A percentile compares a stretch with the other conserved stretches of the same genome.
These are phyloP conservation scores for Phyllopteryx taeniolatus DNA, from an alignment of 2,113 vertebrate species.

Conservation along the genomic window DNA sequence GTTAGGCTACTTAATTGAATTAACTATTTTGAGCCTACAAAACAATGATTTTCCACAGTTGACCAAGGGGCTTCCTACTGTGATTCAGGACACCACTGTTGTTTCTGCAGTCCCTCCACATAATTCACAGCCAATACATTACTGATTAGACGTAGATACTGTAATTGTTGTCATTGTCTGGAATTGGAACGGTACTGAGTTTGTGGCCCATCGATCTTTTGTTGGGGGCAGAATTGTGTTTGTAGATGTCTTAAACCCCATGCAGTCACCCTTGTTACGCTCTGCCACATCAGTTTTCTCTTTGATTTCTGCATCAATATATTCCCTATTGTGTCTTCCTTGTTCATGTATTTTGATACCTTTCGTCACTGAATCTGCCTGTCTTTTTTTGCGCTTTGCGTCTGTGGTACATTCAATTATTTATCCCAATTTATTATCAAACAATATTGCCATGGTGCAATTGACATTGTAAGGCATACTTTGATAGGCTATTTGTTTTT, in stretches of 20 bases:
- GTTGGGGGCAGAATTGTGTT: constrained; percentile 55
- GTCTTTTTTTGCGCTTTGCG: neutral
- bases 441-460: neutral
- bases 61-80: neutral
- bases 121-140: constrained; percentile 46
- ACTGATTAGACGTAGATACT: constrained; percentile 49
- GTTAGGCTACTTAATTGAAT: neutral
- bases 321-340: neutral
- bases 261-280: constrained; percentile 29
- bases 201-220: constrained; percentile 62
- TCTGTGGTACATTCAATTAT: neutral
- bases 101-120: constrained; percentile 22
- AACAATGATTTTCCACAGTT: neutral
- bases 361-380: neutral
- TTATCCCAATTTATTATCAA: neutral
- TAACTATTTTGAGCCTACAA: neutral
- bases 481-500: constrained; percentile 6
- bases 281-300: constrained; percentile 22
- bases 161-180: constrained; percentile 65
- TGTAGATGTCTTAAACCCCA: constrained; percentile 40
- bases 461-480: neutral
- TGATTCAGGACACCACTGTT: neutral
- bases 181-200: constrained; percentile 55
- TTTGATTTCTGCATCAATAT: constrained; percentile 1
- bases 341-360: constrained; percentile 1